phyloP scores from a whole-genome alignment of 2,113 vertebrate genomes.

The Dryoscopus gambensis region DNA sequence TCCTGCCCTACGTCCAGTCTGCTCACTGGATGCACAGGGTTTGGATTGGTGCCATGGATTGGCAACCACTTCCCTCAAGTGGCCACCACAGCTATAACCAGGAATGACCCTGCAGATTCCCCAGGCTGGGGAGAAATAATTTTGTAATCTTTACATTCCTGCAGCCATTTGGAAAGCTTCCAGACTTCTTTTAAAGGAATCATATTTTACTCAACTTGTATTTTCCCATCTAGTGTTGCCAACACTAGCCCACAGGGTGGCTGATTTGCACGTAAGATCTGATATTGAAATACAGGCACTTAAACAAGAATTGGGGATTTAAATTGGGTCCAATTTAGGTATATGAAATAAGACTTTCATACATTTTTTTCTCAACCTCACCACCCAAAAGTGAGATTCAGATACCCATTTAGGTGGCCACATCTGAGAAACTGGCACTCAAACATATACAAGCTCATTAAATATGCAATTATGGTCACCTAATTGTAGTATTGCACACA shows the following conservation, averaged over 20 bases:
- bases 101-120: neutral
- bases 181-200: neutral
- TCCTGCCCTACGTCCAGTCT: neutral
- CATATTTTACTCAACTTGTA: neutral
- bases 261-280: neutral
- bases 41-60: neutral
- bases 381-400: constrained; percentile 24
- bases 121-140: neutral
- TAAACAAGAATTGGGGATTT: neutral
- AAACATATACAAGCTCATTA: constrained; percentile 34
- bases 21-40: neutral
- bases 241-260: neutral
- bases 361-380: constrained; percentile 22
- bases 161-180: neutral
- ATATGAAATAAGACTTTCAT: constrained; percentile 22
- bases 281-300: neutral
- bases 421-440: constrained; percentile 26
- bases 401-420: constrained; percentile 33
- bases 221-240: neutral
- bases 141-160: neutral
- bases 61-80: neutral
- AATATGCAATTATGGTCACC: constrained; percentile 33
- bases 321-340: neutral
- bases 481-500: constrained; percentile 36
- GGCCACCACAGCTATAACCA: neutral